Base-by-base conservation (phyloP, 2,113 vertebrate species). In the Atrichornis clamosus region DNA sequence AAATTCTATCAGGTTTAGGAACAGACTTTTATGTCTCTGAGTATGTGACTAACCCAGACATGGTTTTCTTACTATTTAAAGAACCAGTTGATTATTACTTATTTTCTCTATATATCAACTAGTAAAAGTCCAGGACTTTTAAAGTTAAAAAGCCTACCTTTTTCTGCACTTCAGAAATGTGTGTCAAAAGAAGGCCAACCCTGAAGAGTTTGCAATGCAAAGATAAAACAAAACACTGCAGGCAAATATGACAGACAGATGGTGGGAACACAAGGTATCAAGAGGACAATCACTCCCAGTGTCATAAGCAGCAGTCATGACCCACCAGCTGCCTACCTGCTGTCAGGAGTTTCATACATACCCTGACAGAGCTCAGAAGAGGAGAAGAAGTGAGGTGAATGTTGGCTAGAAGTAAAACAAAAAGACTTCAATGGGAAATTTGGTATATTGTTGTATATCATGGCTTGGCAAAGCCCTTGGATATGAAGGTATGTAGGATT, bases 281-380 rank as follows among this genome's bases (percentile, higher is more conserved):
- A 65, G 30, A 96, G 60, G 55, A 88, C 70, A 60, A 53, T 52
- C 27, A 47, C 62, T 85, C 84, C 75, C 1, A 2, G 7, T 80
- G 63, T 77, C 55, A 65, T 10, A 67, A 77, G 50, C 59, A 80
- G 33, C 59, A 79, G 55, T 65, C 68, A 23, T 69, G 92, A 87
- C 62, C 77, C 49, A 89, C 41, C 84, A 93, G 84, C 81, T 94
- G 69, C 69, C 86, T 79, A 20, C 65, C 32, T 84, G 41, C 73
- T 82, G 77, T 63, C 67, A 72, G 33, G 23, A 91, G 20, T 37
- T 91, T 89, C 89, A 77, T 1, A 76, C 41, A 39, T 41, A 47
- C 2, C 26, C 33, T 88, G 59, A 52, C 3, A 58, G 55, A 93
- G 56, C 70, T 26, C 46, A 77, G 59, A 86, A 59, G 16, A 84